Evolutionary conservation across 1,140 invertebrate species (phyloP).

Genomic region (Drosophila kanapiae): DNA sequence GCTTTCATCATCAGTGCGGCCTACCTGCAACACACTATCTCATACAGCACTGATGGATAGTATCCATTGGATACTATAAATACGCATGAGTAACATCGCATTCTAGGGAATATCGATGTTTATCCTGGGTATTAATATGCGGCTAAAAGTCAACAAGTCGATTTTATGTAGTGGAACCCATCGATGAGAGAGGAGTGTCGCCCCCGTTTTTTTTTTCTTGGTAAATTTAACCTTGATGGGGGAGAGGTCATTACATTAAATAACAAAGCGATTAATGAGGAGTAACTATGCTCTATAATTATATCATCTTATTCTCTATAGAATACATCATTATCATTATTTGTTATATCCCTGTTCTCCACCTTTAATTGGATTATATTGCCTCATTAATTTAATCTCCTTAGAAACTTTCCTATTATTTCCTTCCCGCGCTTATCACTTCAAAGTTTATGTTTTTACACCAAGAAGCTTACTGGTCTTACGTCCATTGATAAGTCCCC

Average conservation of each 20-base stretch:
- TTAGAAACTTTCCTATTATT: neutral
- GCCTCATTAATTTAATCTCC: neutral
- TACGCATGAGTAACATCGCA: constrained; percentile 29
- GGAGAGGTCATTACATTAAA: neutral
- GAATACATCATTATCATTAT: no score
- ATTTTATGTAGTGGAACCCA: constrained; percentile 11
- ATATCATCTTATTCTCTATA: no score
- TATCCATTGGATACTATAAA: neutral
- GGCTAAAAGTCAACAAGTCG: constrained; percentile 13
- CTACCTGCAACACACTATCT: neutral
- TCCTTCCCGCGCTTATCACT: neutral
- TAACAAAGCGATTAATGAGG: no score
- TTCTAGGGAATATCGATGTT: constrained; percentile 24
- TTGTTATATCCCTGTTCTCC: neutral
- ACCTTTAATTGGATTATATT: neutral
- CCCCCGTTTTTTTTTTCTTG: constrained; percentile 2
- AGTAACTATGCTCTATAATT: no score
- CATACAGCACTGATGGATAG: constrained; percentile 9
- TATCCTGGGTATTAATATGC: constrained; percentile 26
- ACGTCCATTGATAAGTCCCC: constrained; percentile 62
- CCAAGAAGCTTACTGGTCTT: constrained; percentile 43
- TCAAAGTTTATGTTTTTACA: constrained; percentile 17
- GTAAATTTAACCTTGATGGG: neutral
- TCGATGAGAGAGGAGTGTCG: neutral
- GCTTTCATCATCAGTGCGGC: constrained; percentile 12